These are phyloP conservation scores for Epiperipatus broadwayi DNA, from an alignment of 2,888 invertebrate genomes.

Conservation along the genomic window DNA sequence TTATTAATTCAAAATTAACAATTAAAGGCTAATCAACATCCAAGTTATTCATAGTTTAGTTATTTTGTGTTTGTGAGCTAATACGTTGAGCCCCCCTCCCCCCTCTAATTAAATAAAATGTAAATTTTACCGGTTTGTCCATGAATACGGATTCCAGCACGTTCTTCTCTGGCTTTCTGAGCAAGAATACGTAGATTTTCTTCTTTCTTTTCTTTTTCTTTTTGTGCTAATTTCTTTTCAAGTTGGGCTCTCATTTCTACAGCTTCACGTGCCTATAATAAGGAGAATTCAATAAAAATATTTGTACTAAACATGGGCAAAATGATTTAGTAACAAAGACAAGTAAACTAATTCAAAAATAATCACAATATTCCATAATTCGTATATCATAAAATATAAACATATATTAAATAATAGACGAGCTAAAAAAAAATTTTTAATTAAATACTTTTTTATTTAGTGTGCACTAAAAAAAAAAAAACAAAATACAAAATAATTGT, in stretches of 20 bases:
- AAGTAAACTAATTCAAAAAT: neutral
- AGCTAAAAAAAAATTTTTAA: too few species aligned
- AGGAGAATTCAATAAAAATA: neutral
- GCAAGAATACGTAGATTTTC: constrained; percentile 80
- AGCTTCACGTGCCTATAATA: constrained; percentile 59
- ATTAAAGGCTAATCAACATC: neutral
- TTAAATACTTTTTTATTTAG: too few species aligned
- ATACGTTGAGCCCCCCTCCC: constrained; percentile 12
- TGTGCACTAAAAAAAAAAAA: too few species aligned
- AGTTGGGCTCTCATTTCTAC: constrained; percentile 89
- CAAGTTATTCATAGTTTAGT: neutral
- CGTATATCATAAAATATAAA: too few species aligned
- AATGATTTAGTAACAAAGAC: neutral
- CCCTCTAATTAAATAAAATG: constrained; percentile 7
- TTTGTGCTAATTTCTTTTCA: constrained; percentile 85
- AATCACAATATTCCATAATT: neutral
- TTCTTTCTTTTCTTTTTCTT: constrained; percentile 95
- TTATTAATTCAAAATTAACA: too few species aligned
- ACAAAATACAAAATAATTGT: too few species aligned
- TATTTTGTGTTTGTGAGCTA: neutral
- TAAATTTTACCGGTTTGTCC: constrained; percentile 20
- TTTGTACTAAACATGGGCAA: neutral
- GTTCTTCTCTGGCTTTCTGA: constrained; percentile 80
- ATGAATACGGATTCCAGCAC: constrained; percentile 52
- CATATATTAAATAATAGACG: too few species aligned